A percentile compares a stretch with the other conserved stretches of the same genome.
phyloP scores from a whole-genome alignment of 2,113 vertebrate genomes.

The Erpornis zantholeuca region DNA sequence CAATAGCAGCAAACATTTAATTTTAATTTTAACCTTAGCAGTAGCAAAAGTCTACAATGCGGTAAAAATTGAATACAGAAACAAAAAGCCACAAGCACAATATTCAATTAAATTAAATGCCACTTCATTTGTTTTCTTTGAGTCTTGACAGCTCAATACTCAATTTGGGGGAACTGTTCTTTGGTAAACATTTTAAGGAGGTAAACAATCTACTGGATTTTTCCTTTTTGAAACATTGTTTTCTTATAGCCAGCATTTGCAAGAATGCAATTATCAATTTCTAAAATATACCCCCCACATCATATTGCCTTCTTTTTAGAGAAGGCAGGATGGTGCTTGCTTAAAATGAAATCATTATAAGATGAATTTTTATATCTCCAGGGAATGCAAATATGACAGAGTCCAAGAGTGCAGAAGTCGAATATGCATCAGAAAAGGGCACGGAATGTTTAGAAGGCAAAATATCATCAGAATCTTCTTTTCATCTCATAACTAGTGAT shows the following conservation, averaged over 20 bases:
- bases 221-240: background rate
- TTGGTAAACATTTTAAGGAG: background rate
- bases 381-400: fast-evolving
- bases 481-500: background rate
- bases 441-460: background rate
- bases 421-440: background rate
- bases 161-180: background rate
- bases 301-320: background rate
- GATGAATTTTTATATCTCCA: background rate
- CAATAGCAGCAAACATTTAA: background rate
- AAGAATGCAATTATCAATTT: background rate
- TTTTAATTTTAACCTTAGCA: slow-evolving; percentile 32
- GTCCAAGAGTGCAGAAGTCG: background rate
- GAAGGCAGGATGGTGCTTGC: background rate
- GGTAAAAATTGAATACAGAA: background rate
- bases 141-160: slow-evolving; percentile 6
- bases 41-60: background rate
- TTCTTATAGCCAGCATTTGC: background rate
- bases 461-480: background rate
- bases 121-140: slow-evolving; percentile 32
- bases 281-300: background rate
- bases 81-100: slow-evolving; percentile 7
- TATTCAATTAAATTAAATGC: slow-evolving; percentile 28
- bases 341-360: background rate
- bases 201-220: background rate